These are phyloP conservation scores for Myoxocephalus aenaeus DNA, from an alignment of 2,797 vertebrate genomes.

Conservation along the genomic window DNA sequence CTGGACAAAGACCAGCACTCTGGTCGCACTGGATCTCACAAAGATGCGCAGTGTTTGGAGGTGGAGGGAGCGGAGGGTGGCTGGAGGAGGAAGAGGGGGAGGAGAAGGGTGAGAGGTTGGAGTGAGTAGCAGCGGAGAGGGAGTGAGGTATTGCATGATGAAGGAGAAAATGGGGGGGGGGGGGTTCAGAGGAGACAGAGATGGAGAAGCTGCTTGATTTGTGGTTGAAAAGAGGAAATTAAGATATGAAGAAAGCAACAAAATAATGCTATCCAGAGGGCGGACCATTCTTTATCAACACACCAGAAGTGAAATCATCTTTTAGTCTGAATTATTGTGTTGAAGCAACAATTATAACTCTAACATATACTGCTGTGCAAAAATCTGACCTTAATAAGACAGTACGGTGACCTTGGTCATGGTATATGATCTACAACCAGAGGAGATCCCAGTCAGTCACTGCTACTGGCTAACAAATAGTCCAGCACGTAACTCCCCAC, in stretches of 20 bases:
- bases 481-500: background rate
- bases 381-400: background rate
- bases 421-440: background rate
- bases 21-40: conserved; percentile 69
- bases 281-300: no score
- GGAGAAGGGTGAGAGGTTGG: conserved; percentile 15
- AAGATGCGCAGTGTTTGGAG: conserved; percentile 78
- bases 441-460: background rate
- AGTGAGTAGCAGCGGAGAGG: background rate
- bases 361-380: no score
- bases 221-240: background rate
- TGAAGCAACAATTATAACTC: background rate
- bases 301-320: background rate
- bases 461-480: background rate
- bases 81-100: conserved; percentile 1
- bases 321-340: background rate
- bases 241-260: background rate
- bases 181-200: background rate
- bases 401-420: background rate
- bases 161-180: background rate
- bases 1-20: conserved; percentile 77
- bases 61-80: conserved; percentile 15
- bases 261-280: background rate
- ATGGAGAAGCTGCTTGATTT: background rate
- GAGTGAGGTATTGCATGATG: conserved; percentile 15